phyloP scores from a whole-genome alignment of 2,113 vertebrate species.

The Paramisgurnus dabryanus region DNA sequence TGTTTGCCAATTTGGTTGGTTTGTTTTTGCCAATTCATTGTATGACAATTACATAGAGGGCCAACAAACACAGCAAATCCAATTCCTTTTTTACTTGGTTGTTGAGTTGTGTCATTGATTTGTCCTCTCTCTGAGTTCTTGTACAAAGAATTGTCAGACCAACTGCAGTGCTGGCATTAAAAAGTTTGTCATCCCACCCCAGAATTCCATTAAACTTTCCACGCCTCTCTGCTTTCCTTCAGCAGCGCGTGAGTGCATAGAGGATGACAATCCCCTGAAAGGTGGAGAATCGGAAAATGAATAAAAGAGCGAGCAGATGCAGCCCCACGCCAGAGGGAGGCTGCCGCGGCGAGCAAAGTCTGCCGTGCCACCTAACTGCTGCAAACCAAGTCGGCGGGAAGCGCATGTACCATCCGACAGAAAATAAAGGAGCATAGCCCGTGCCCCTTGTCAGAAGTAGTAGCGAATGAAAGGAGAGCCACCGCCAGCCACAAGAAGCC shows the following conservation, averaged over 20 bases:
- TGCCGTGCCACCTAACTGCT: slow-evolving; percentile 98
- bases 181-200: slow-evolving; percentile 62
- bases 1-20: too few species aligned
- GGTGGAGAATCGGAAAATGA: slow-evolving; percentile 98
- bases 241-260: slow-evolving; percentile 44
- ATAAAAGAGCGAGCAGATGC: slow-evolving; percentile 99
- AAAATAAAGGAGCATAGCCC: slow-evolving; percentile 95
- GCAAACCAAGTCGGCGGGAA: slow-evolving; percentile 97
- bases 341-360: slow-evolving; percentile 88
- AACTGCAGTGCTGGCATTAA: slow-evolving; percentile 58
- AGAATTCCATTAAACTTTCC: slow-evolving; percentile 74
- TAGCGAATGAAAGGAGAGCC: slow-evolving; percentile 76
- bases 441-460: slow-evolving; percentile 85
- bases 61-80: background rate
- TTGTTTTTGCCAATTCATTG: too few species aligned
- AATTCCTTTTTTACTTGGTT: background rate
- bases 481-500: slow-evolving; percentile 85
- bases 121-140: slow-evolving; percentile 43
- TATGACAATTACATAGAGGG: background rate
- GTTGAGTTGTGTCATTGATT: slow-evolving; percentile 42
- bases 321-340: slow-evolving; percentile 97
- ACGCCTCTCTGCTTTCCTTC: slow-evolving; percentile 63
- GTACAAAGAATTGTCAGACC: slow-evolving; percentile 51
- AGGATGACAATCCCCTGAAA: slow-evolving; percentile 65
- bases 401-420: slow-evolving; percentile 98